Base-by-base conservation (phyloP, 2,797 vertebrate species). In the Anguilla megastoma region DNA sequence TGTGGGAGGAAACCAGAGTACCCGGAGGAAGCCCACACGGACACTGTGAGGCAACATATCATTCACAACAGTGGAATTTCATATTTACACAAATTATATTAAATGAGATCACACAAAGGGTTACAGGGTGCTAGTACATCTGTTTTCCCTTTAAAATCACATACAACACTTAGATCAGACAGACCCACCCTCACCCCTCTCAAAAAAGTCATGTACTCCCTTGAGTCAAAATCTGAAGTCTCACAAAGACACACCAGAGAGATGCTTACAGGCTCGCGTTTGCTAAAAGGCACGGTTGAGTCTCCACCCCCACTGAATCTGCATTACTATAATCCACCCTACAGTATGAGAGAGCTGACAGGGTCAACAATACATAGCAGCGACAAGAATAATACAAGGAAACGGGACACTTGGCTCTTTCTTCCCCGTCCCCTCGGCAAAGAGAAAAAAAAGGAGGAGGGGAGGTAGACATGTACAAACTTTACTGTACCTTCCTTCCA, bases 321-420 rank as follows among this genome's bases (percentile, higher is more conserved):
- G 33, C 36, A 21, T 18, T 79, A 74, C 16, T 16, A 36, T 41
- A 79, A 79, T 36, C 33, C 69, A 74, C 33, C 74, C 74, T 27
- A 18, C 74, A 41, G 74, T 21, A 41, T 6, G 74, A 79, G 74
- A 45, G 33, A 79, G 74, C 74, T 16, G 5, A 16, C 74, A 45
- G 36, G 74, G 41, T 41, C 74, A 79, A 69, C 36, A 79, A 45
- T 79, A 16, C 74, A 41, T 1, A 16, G 74, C 74, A 79, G 74
- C 16, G 16, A 36, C 16, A 79, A 76, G 33, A 45, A 45, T 79
- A 41, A 79, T 36, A 79, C 41, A 79, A 79, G 74, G 74, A 45
- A 79, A 79, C 12, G 16, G 74, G 74, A 79, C 74, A 79, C 74
- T 79, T 79, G 74, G 74, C 3, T 36, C 33, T 79, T 79, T 79